These are phyloP conservation scores for Halocaridina rubra DNA, from an alignment of 2,888 invertebrate genomes.

Conservation along the genomic window DNA sequence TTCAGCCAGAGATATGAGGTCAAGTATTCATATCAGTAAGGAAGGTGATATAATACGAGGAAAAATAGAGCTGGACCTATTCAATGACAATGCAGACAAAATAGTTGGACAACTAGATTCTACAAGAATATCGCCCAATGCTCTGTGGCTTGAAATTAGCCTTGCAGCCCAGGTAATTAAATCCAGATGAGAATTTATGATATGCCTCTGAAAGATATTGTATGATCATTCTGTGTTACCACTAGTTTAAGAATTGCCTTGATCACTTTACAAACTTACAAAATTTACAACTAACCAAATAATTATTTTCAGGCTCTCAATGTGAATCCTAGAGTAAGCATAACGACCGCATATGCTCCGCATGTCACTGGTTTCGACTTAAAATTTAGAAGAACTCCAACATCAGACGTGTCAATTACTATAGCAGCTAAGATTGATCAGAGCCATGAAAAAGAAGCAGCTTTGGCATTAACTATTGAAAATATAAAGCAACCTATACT, in stretches of 20 bases:
- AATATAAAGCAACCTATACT: background rate
- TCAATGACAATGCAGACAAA: slow-evolving; percentile 25
- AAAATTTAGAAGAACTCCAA: background rate
- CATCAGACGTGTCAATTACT: background rate
- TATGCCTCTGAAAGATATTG: no score
- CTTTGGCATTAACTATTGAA: background rate
- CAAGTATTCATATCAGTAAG: background rate
- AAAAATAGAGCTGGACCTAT: slow-evolving; percentile 27
- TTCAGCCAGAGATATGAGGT: background rate
- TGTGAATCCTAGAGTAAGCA: background rate
- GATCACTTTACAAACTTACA: background rate
- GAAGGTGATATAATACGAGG: background rate
- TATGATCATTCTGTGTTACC: background rate
- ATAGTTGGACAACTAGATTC: background rate
- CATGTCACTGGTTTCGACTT: slow-evolving; percentile 4
- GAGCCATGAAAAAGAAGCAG: background rate
- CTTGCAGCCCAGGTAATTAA: slow-evolving; percentile 15
- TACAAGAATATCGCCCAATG: background rate
- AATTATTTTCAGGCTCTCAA: slow-evolving; percentile 15
- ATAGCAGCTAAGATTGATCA: slow-evolving; percentile 2
- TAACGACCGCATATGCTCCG: background rate
- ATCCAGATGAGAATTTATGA: background rate
- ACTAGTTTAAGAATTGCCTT: background rate
- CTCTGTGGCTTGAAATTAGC: background rate
- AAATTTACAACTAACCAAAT: background rate